Evolutionary conservation across 2,888 invertebrate genomes (phyloP).

Genomic region (Meteorus colon): DNA sequence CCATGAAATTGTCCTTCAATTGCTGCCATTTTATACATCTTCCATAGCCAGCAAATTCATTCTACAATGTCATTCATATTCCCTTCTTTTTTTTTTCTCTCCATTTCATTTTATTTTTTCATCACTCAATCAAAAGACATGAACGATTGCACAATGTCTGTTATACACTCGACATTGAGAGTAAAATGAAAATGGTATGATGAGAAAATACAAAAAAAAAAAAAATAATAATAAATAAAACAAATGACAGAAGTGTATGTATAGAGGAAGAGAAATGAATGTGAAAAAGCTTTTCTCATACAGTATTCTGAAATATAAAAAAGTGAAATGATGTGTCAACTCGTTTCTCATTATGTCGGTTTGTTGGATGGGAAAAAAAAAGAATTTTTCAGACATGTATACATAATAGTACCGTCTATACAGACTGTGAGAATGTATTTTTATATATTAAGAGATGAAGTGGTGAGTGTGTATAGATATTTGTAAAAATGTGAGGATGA

Average conservation of each 20-base stretch:
- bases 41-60: constrained; percentile 1
- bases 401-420: no score
- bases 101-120: not conserved
- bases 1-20: constrained; percentile 26
- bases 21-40: constrained; percentile 20
- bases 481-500: constrained; percentile 30
- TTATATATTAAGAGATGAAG: not conserved
- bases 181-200: not conserved
- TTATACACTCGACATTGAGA: not conserved
- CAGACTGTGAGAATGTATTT: not conserved
- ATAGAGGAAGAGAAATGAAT: constrained; percentile 4
- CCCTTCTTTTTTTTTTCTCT: no score
- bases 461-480: constrained; percentile 3
- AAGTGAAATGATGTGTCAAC: constrained; percentile 29
- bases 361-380: not conserved
- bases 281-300: constrained; percentile 5
- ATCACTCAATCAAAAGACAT: constrained; percentile 13
- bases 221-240: not conserved
- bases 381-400: constrained; percentile 2
- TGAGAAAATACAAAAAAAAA: not conserved
- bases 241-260: not conserved
- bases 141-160: not conserved
- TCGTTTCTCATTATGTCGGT: constrained; percentile 35
- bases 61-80: not conserved
- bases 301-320: not conserved